Evolutionary conservation across 1,140 invertebrate species (phyloP).

Genomic region (Dendrolimus punctatus): DNA sequence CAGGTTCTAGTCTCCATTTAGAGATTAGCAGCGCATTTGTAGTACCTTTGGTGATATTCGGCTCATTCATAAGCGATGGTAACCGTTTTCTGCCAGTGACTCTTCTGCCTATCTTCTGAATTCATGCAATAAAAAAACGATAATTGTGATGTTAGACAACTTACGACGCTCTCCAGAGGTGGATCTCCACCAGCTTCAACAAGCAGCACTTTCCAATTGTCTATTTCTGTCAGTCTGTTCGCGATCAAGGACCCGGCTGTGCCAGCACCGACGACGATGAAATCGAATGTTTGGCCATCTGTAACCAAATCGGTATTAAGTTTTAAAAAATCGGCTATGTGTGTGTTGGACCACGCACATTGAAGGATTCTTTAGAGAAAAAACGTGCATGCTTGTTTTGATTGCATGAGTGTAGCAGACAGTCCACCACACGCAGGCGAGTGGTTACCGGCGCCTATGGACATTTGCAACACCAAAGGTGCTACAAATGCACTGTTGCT

Average conservation of each 20-base stretch:
- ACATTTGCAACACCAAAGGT: no score
- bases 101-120: no score
- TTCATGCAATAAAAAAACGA: neutral
- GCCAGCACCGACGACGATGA: conserved; percentile 47
- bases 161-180: conserved; percentile 46
- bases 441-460: no score
- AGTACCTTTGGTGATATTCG: no score
- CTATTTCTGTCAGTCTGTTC: conserved; percentile 82
- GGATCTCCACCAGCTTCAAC: conserved; percentile 90
- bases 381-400: no score
- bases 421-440: no score
- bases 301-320: conserved; percentile 11
- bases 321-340: neutral
- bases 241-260: conserved; percentile 85
- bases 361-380: neutral
- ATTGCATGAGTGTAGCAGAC: no score
- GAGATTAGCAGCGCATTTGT: no score
- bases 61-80: no score
- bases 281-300: conserved; percentile 51
- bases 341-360: neutral
- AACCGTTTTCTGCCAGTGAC: no score
- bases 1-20: no score
- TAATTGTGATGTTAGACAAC: conserved; percentile 7
- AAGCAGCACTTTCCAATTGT: conserved; percentile 86
- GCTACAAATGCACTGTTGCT: no score